phyloP scores from a whole-genome alignment of 2,888 invertebrate species.

The Agrochola lota region DNA sequence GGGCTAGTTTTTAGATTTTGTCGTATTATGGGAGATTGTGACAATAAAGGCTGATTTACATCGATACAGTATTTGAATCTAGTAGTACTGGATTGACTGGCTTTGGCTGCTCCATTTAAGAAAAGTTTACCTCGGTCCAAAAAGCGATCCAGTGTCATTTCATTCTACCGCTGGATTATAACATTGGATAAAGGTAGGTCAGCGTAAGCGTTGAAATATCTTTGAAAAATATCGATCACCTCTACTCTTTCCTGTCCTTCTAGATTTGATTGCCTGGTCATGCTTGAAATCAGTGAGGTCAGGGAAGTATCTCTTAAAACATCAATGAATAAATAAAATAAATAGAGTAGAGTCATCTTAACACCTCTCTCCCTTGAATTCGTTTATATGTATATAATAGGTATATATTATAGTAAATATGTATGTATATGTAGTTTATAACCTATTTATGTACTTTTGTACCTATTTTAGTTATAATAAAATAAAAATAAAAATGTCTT shows the following conservation, averaged over 20 bases:
- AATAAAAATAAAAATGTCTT: too few species aligned
- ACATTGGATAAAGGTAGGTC: not conserved
- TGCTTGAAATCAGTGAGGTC: not conserved
- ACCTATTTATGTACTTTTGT: too few species aligned
- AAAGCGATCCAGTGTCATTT: not conserved
- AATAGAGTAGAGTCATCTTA: too few species aligned
- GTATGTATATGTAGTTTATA: too few species aligned
- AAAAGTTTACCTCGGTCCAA: not conserved
- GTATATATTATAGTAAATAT: too few species aligned
- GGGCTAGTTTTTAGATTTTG: conserved; percentile 23
- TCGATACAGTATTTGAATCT: too few species aligned
- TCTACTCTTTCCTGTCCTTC: not conserved
- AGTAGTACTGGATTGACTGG: too few species aligned
- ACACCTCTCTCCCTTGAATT: too few species aligned
- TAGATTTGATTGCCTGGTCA: not conserved
- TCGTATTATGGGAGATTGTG: not conserved
- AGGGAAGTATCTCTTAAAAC: not conserved
- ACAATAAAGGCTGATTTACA: not conserved
- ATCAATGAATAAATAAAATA: too few species aligned
- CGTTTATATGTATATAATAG: too few species aligned
- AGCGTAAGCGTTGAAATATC: not conserved
- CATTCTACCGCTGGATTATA: not conserved
- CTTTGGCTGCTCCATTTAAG: not conserved
- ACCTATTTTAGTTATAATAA: too few species aligned
- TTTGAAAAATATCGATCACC: not conserved